Evolutionary conservation across 2,888 invertebrate species (phyloP).

Genomic region (Melieria omissa): DNA sequence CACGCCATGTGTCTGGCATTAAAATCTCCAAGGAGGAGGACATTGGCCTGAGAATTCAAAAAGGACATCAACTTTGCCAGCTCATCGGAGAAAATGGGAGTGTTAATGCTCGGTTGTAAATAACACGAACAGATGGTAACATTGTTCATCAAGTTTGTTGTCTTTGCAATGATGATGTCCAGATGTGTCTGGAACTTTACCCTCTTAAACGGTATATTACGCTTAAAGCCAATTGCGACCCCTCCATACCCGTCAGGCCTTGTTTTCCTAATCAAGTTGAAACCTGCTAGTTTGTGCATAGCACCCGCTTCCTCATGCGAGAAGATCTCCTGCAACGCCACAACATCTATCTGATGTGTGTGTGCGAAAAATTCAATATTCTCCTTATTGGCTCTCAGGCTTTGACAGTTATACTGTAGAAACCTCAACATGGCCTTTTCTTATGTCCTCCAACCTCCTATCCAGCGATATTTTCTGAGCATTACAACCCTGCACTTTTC

Average conservation of each 20-base stretch:
- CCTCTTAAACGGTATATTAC: neutral
- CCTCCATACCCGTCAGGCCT: neutral
- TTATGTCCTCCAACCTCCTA: too few relatives aligned
- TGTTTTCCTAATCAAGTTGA: conserved; percentile 2
- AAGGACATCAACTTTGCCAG: neutral
- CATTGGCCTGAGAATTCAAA: neutral
- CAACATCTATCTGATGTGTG: neutral
- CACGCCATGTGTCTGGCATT: neutral
- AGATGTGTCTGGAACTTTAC: neutral
- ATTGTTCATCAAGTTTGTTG: neutral
- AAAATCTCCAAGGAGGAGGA: neutral
- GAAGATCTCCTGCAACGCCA: neutral
- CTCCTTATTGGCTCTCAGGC: too few relatives aligned
- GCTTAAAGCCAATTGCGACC: neutral
- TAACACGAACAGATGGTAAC: neutral
- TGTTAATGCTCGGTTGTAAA: neutral
- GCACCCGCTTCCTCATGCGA: conserved; percentile 10
- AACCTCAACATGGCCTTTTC: too few relatives aligned
- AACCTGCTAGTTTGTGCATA: conserved; percentile 3
- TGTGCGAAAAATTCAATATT: too few relatives aligned
- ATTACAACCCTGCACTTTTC: neutral
- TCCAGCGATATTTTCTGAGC: too few relatives aligned
- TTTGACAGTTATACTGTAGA: too few relatives aligned
- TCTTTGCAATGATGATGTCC: too few relatives aligned
- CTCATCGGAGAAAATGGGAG: neutral